Percentiles rank a stretch among this genome's conserved stretches.
These are phyloP conservation scores for Osedax frankpressi DNA, from an alignment of 2,888 invertebrate genomes.

Conservation along the genomic window DNA sequence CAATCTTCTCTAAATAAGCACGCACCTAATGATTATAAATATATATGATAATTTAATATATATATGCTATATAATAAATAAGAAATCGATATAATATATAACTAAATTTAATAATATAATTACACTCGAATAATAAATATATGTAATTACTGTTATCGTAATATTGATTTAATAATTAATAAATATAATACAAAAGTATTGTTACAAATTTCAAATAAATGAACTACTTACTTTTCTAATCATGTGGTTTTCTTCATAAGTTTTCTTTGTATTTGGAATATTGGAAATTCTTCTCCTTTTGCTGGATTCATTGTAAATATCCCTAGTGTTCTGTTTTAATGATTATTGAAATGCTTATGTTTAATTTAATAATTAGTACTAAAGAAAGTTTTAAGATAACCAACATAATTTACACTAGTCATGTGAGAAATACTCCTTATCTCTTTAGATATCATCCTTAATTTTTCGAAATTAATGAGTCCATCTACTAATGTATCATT, in stretches of 20 bases:
- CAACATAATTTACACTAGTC: conserved; percentile 71
- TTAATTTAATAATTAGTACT: background rate
- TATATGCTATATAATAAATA: too few relatives aligned
- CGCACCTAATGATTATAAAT: too few relatives aligned
- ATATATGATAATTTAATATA: too few relatives aligned
- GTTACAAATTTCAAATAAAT: background rate
- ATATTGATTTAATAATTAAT: too few relatives aligned
- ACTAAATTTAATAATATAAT: too few relatives aligned
- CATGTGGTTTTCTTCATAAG: conserved; percentile 70
- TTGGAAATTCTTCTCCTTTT: conserved; percentile 53
- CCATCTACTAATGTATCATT: conserved; percentile 53
- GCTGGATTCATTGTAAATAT: background rate
- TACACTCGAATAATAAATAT: too few relatives aligned
- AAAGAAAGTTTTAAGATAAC: conserved; percentile 25
- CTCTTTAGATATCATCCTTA: conserved; percentile 95
- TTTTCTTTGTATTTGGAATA: conserved; percentile 87
- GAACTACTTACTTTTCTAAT: background rate
- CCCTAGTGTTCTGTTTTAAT: background rate
- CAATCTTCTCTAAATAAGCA: conserved; percentile 81
- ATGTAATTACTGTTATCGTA: too few relatives aligned
- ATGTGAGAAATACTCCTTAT: conserved; percentile 59
- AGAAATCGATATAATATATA: too few relatives aligned
- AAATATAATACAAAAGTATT: too few relatives aligned
- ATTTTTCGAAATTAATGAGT: conserved; percentile 85
- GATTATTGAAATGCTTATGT: too few relatives aligned